phyloP scores from a whole-genome alignment of 2,888 invertebrate species.

The Cheilosia pagana region DNA sequence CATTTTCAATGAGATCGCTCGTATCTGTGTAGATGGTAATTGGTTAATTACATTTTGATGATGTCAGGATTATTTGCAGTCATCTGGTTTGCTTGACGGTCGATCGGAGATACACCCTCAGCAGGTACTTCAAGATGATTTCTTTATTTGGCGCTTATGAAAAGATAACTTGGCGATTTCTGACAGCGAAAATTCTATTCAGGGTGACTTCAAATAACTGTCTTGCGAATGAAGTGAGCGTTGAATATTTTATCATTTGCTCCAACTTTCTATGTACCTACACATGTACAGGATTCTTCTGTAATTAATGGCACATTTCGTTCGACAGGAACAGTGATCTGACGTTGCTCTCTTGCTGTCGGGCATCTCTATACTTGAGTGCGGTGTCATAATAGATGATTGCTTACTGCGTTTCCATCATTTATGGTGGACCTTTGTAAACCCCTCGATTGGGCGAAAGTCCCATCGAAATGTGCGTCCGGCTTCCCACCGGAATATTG shows the following conservation, averaged over 20 bases:
- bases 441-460: conserved; percentile 6
- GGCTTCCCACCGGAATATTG: conserved; percentile 1
- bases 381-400: conserved; percentile 30
- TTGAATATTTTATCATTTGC: background rate
- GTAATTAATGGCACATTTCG: conserved; percentile 30
- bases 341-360: background rate
- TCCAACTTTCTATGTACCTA: background rate
- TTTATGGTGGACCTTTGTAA: conserved; percentile 4
- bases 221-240: background rate
- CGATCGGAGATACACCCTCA: background rate
- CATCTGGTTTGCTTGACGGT: background rate
- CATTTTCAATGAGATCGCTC: conserved; percentile 1
- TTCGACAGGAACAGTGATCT: background rate
- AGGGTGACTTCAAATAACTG: background rate
- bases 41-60: conserved; percentile 4
- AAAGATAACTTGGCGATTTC: background rate
- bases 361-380: background rate
- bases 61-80: background rate
- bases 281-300: background rate
- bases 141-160: too few relatives aligned
- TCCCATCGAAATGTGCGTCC: background rate
- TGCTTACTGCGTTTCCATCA: conserved; percentile 34
- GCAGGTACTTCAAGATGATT: too few relatives aligned
- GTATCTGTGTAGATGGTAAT: conserved; percentile 4
- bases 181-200: background rate